phyloP scores from a whole-genome alignment of 2,888 invertebrate species.

The Melanostoma scalare region DNA sequence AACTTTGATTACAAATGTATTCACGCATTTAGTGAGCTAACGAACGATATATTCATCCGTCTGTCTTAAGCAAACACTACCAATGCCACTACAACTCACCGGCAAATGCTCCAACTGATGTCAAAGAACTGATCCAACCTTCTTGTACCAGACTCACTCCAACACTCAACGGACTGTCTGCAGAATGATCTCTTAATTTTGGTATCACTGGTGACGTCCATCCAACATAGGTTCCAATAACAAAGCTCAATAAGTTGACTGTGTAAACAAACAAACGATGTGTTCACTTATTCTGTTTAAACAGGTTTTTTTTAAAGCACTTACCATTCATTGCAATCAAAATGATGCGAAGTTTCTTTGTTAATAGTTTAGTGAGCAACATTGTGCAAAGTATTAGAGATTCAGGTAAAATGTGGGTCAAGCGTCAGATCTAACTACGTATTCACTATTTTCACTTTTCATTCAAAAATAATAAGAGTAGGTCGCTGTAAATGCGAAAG shows the following conservation, averaged over 20 bases:
- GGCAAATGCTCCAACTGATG: constrained; percentile 87
- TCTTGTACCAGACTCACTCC: constrained; percentile 83
- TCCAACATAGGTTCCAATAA: constrained; percentile 87
- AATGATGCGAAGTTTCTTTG: not conserved
- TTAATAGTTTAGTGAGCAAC: no score
- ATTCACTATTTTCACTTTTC: no score
- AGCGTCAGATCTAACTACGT: no score
- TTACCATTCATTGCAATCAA: not conserved
- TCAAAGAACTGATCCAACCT: constrained; percentile 89
- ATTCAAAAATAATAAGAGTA: no score
- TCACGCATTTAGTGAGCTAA: no score
- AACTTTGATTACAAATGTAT: no score
- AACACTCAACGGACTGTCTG: constrained; percentile 82
- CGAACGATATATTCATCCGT: no score
- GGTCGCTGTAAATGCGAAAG: no score
- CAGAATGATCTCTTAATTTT: constrained; percentile 82
- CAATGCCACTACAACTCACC: constrained; percentile 81
- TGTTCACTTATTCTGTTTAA: not conserved
- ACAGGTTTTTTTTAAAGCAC: not conserved
- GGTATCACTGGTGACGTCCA: constrained; percentile 90
- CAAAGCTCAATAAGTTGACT: constrained; percentile 87
- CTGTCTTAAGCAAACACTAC: no score
- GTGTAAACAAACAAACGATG: constrained; percentile 53
- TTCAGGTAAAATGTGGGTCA: not conserved
- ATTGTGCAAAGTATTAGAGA: not conserved